Base-by-base conservation (phyloP, 2,888 invertebrate genomes). In the Drosophila bunnanda region DNA sequence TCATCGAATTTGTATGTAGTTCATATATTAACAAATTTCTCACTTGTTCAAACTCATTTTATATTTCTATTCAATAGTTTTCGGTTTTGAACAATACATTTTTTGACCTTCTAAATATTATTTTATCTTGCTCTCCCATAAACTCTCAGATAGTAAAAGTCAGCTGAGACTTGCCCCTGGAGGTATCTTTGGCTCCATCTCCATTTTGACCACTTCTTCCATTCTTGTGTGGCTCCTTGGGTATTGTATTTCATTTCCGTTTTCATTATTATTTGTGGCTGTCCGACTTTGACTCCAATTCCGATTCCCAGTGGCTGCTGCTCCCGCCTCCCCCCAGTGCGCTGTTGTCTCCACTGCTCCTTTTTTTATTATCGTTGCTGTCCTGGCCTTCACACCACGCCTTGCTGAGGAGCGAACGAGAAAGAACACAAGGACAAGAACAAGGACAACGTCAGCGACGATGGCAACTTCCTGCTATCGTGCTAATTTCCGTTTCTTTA, bases 401-500 rank as follows among this genome's bases (percentile, higher is more conserved):
- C 46, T 17, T 54, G 44, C 32, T 38, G 68, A 12, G 69, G 56
- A 32, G 55, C n/a, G 30, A 62, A 32, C 20, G 25, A 41, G 59
- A 39, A 52, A 65, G 46, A 64, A 60, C 52, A 55, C 57, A 74
- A 61, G 66, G 55, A 43, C 55, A 61, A 60, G 62, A 32, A 65
- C 74, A 77, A 82, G 82, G 84, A 84, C 82, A 84, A 86, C 88
- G 82, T 72, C 88, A 82, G 84, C 79, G 85, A 75, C 83, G 86
- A 82, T 89, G 80, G 76, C 84, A 82, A 87, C 91, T 90, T 91
- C 90, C 91, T 90, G 91, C 91, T 90, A 91, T 91, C 91, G 91
- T 90, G 91, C 90, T 91, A 91, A 91, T 91, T 91, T 91, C 90
- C 90, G 91, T 88, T 91, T 81, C 90, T 91, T 91, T 91, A 91